Evolutionary conservation across 2,888 invertebrate species (phyloP), one percentile per base, ranked within the genome.

Genomic region (Brenthis daphne): DNA sequence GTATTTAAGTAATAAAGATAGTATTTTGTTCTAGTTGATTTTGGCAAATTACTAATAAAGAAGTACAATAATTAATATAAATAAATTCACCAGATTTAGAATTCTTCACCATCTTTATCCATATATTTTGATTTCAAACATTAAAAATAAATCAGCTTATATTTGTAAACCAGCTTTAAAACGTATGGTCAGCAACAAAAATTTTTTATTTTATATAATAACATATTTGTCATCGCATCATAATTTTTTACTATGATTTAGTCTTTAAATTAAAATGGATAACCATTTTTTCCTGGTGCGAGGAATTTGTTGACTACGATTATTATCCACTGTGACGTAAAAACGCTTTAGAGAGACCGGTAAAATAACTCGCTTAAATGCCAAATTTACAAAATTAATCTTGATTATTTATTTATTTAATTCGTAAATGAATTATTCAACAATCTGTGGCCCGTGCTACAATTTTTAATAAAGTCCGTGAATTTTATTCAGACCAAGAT

Each of bases 121-220:
- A 68, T 75, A 74, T 75, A 69, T 56, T 50, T 70, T 70, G 71
- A 71, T 76, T 76, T 74, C 67, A 79, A 80, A 85, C 82, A 87
- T 86, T 88, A 90, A 91, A 90, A 87, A 87, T 85, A 87, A 92
- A 92, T 90, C 92, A 89, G 91, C 91, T 92, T 92, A 92, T 91
- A 92, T 90, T 37, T 79, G 14, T 63, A 53, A 63, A 63, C 53
- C 61, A 51, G 61, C 37, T 63, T 61, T 16, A 91, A 90, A 89
- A 90, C 87, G 90, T 87, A 91, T 71, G 71, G 89, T 82, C 78
- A 75, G 85, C 85, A 85, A 4, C 71, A 63, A 61, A 65, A 65
- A 61, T 13, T 51, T 4, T 29, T 47, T 13, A 50, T 5, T n/a
- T n/a, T 14, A 13, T 5, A 50, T 1, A 13, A 50, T 13, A n/a